Conservation (phyloP, 2,113 vertebrate species). For the Paraplagusia blochii region DNA sequence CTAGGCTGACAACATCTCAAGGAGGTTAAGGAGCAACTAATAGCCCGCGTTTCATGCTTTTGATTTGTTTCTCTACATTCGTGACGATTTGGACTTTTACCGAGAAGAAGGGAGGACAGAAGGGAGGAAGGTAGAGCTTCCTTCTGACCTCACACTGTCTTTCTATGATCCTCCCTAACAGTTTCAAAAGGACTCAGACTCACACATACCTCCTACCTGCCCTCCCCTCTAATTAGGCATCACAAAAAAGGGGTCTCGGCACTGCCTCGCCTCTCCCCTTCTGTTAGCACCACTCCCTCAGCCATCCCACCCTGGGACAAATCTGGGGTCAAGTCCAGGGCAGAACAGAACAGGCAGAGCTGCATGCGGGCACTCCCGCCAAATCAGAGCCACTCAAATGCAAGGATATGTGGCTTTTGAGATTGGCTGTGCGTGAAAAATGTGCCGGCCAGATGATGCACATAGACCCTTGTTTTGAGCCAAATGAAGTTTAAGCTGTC, state of each 20-base stretch:
- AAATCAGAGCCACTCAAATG: conserved; percentile 21
- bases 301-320: conserved; percentile 39
- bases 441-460: conserved; percentile 70
- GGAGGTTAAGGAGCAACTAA: not conserved
- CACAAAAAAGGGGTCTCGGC: conserved; percentile 21
- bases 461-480: conserved; percentile 27
- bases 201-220: conserved; percentile 47
- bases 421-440: conserved; percentile 45
- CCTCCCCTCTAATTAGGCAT: conserved; percentile 59
- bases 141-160: conserved; percentile 6
- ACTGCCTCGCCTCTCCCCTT: conserved; percentile 47
- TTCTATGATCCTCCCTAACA: conserved; percentile 17
- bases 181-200: conserved; percentile 20
- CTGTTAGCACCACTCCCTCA: conserved; percentile 48
- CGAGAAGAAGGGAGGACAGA: no score
- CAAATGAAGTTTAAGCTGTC: conserved; percentile 37
- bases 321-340: conserved; percentile 59
- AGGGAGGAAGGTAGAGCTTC: not conserved
- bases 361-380: conserved; percentile 18
- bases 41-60: conserved; percentile 3
- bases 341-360: conserved; percentile 38
- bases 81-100: conserved; percentile 22
- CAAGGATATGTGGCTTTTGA: conserved; percentile 16
- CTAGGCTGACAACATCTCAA: conserved; percentile 1
- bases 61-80: not conserved